Evolutionary conservation across 2,888 invertebrate genomes (phyloP).

Genomic region (Carcina quercana): DNA sequence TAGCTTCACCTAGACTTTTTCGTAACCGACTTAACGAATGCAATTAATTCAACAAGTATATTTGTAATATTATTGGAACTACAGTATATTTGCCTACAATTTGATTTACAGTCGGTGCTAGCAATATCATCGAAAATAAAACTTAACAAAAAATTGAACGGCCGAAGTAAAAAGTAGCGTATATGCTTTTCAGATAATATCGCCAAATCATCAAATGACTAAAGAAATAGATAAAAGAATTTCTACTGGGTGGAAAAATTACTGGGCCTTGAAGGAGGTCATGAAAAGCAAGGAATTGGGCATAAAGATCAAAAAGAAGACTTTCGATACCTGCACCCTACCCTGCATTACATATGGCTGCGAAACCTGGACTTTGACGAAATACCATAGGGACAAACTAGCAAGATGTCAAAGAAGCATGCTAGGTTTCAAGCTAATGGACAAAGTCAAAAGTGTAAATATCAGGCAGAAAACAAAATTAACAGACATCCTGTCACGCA

Average conservation of each 20-base stretch:
- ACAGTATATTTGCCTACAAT: too few relatives aligned
- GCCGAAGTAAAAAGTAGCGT: too few relatives aligned
- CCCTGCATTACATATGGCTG: slow-evolving; percentile 9
- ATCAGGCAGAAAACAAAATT: not conserved
- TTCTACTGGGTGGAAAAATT: slow-evolving; percentile 12
- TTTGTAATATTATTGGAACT: too few relatives aligned
- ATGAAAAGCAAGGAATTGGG: slow-evolving; percentile 10
- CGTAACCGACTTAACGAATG: too few relatives aligned
- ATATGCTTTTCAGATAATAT: slow-evolving; percentile 15
- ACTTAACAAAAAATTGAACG: too few relatives aligned
- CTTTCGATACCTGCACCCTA: slow-evolving; percentile 10
- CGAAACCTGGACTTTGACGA: slow-evolving; percentile 6
- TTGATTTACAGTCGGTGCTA: too few relatives aligned
- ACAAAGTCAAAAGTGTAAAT: not conserved
- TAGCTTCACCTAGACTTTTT: too few relatives aligned
- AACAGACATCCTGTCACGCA: too few relatives aligned
- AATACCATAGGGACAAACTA: not conserved
- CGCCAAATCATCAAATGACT: slow-evolving; percentile 6
- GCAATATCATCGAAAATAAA: too few relatives aligned
- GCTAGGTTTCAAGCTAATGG: slow-evolving; percentile 2
- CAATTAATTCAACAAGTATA: too few relatives aligned
- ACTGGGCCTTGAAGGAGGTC: slow-evolving; percentile 12
- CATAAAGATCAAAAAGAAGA: slow-evolving; percentile 4
- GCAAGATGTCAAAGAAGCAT: slow-evolving; percentile 8
- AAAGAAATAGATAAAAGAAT: slow-evolving; percentile 17